Conservation (phyloP, 2,797 vertebrate species). For the Mormyrops attenuatus region DNA sequence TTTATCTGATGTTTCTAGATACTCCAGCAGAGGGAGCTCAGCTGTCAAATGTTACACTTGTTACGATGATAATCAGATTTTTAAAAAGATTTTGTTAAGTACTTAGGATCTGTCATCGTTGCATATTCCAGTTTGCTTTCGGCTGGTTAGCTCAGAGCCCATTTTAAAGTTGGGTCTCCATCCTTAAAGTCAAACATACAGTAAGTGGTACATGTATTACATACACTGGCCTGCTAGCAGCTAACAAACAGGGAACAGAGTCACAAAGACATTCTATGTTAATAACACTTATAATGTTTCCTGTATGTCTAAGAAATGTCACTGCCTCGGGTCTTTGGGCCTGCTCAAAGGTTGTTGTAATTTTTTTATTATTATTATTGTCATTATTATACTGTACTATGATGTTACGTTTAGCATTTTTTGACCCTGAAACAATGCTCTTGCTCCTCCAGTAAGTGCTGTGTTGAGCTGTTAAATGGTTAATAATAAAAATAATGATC, state of each 20-base stretch:
- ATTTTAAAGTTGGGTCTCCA: neutral
- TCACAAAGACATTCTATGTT: neutral
- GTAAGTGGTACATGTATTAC: neutral
- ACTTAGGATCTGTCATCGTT: neutral
- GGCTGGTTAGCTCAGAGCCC: neutral
- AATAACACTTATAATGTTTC: neutral
- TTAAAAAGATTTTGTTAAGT: neutral
- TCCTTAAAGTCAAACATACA: neutral
- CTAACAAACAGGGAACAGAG: neutral
- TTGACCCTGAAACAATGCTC: slow-evolving; percentile 44
- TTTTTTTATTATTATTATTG: slow-evolving; percentile 6
- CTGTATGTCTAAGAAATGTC: neutral
- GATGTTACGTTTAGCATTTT: slow-evolving; percentile 1
- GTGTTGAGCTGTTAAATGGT: slow-evolving; percentile 42
- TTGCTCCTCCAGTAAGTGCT: slow-evolving; percentile 33
- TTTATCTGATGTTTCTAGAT: neutral
- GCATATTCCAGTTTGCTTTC: neutral
- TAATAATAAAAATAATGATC: slow-evolving; percentile 45
- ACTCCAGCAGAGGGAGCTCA: neutral
- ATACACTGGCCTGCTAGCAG: neutral
- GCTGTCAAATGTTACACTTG: neutral
- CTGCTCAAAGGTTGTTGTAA: neutral
- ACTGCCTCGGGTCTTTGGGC: neutral
- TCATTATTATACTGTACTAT: neutral
- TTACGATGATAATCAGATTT: neutral